These are phyloP conservation scores for Boloria selene DNA, from an alignment of 2,888 invertebrate species.

Conservation along the genomic window DNA sequence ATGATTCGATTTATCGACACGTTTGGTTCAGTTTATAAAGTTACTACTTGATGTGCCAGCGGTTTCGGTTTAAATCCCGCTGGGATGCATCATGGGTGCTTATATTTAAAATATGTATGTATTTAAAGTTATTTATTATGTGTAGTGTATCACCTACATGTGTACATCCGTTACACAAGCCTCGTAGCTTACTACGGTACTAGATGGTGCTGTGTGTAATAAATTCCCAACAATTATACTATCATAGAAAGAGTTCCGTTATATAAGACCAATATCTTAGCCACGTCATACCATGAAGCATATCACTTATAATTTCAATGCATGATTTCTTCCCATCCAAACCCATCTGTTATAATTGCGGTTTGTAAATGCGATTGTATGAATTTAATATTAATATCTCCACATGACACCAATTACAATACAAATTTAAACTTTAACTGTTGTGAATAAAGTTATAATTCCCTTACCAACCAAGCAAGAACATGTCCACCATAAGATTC, in stretches of 20 bases:
- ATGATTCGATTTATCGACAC: too few relatives aligned
- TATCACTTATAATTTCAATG: conserved; percentile 14
- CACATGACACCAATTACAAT: conserved; percentile 11
- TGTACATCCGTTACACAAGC: too few relatives aligned
- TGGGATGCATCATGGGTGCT: too few relatives aligned
- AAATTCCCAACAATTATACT: too few relatives aligned
- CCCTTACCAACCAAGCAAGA: not conserved
- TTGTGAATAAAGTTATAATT: not conserved
- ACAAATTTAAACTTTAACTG: conserved; percentile 2
- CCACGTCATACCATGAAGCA: not conserved
- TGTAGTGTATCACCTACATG: too few relatives aligned
- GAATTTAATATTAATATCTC: conserved; percentile 32
- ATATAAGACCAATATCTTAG: not conserved
- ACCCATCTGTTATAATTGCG: conserved; percentile 27
- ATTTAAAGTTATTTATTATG: too few relatives aligned
- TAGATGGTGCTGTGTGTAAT: too few relatives aligned
- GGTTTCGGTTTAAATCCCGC: too few relatives aligned
- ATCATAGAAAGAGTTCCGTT: not conserved
- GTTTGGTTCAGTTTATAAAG: too few relatives aligned
- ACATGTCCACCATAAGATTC: conserved; percentile 30
- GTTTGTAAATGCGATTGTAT: conserved; percentile 29
- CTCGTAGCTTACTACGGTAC: too few relatives aligned
- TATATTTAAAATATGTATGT: too few relatives aligned
- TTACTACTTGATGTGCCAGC: too few relatives aligned
- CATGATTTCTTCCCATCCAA: conserved; percentile 18